Conservation (phyloP, 2,888 invertebrate genomes). For the Apomyelois bistriatella region DNA sequence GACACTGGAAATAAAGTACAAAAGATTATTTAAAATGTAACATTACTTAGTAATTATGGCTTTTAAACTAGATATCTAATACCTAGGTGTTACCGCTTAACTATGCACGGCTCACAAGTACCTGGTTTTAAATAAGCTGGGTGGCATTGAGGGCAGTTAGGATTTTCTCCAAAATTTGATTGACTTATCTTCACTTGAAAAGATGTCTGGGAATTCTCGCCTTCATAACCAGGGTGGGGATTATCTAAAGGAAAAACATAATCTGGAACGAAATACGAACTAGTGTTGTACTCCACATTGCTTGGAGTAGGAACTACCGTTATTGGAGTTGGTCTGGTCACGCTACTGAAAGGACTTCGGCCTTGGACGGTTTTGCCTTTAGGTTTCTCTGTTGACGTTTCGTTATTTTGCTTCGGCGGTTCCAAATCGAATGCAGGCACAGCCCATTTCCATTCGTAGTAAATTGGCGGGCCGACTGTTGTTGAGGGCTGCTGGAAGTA, state of each 20-base stretch:
- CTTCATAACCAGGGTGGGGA: constrained; percentile 79
- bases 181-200: constrained; percentile 78
- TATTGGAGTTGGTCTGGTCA: constrained; percentile 51
- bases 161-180: constrained; percentile 80
- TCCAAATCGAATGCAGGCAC: constrained; percentile 80
- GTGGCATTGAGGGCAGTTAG: constrained; percentile 82
- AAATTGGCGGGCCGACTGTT: constrained; percentile 82
- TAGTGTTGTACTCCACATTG: constrained; percentile 78
- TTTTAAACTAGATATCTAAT: constrained; percentile 11
- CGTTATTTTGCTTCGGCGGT: constrained; percentile 73
- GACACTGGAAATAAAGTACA: neutral
- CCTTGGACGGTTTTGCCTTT: constrained; percentile 40
- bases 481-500: constrained; percentile 58
- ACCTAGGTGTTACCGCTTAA: constrained; percentile 62
- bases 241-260: constrained; percentile 81
- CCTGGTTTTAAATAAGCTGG: constrained; percentile 81
- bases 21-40: neutral
- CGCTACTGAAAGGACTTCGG: constrained; percentile 54
- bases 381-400: constrained; percentile 36
- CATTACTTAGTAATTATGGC: constrained; percentile 1
- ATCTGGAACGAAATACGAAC: constrained; percentile 81
- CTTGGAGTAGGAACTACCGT: constrained; percentile 41
- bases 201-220: constrained; percentile 78
- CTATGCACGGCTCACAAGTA: constrained; percentile 83
- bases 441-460: constrained; percentile 84